phyloP scores from a whole-genome alignment of 2,113 vertebrate genomes.

The Carassius auratus region DNA sequence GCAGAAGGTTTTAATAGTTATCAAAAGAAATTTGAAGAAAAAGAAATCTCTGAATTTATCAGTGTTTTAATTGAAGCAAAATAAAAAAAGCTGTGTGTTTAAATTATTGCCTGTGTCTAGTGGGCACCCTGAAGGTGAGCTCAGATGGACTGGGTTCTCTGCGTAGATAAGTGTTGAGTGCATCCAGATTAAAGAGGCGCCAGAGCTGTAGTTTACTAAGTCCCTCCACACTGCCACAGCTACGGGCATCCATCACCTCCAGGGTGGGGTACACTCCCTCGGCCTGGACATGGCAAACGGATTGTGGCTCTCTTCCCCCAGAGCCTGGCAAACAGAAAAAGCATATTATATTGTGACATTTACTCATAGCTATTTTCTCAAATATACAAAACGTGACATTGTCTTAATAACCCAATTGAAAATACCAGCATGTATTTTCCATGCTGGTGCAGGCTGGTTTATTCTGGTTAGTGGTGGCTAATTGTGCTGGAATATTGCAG shows the following conservation, averaged over 20 bases:
- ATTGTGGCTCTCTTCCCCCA: slow-evolving; percentile 47
- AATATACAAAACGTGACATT: not conserved
- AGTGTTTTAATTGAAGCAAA: not conserved
- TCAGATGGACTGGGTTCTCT: slow-evolving; percentile 74
- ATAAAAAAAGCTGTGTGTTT: not conserved
- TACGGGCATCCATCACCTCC: slow-evolving; percentile 74
- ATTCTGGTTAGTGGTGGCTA: not conserved
- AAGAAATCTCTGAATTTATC: not conserved
- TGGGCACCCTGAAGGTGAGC: slow-evolving; percentile 79
- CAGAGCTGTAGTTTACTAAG: slow-evolving; percentile 83
- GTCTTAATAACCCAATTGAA: not conserved
- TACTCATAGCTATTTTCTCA: not conserved
- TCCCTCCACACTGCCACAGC: slow-evolving; percentile 71
- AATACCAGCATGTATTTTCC: not conserved
- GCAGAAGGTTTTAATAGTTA: slow-evolving; percentile 35
- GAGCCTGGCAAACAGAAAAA: slow-evolving; percentile 12
- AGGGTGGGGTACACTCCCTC: slow-evolving; percentile 81
- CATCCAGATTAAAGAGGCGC: slow-evolving; percentile 86
- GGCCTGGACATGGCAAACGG: slow-evolving; percentile 77
- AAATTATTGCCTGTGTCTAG: slow-evolving; percentile 79
- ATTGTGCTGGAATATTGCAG: not conserved
- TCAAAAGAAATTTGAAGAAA: not conserved
- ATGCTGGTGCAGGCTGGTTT: not conserved
- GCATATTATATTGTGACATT: not conserved
- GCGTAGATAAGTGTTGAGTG: slow-evolving; percentile 80